Conservation (phyloP, 1,140 invertebrate genomes). For the Tetragonula clypearis region DNA sequence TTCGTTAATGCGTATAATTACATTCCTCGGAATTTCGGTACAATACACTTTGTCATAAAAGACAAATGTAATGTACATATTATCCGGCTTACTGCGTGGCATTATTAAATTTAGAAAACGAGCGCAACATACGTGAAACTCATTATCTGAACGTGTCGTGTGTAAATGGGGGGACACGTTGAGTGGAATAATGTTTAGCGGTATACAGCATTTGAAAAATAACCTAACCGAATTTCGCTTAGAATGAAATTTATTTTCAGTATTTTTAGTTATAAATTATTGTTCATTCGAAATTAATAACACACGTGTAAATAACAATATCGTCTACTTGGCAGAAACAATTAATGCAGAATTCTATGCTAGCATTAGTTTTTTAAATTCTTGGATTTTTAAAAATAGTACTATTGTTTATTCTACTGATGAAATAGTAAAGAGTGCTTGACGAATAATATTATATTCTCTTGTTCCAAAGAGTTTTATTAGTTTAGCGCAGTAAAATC, state of each 20-base stretch:
- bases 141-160: background rate
- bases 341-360: too few species aligned
- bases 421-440: too few species aligned
- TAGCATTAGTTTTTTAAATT: too few species aligned
- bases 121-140: background rate
- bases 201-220: background rate
- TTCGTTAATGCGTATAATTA: slow-evolving; percentile 23
- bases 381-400: too few species aligned
- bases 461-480: too few species aligned
- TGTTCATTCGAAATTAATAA: background rate
- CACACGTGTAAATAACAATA: too few species aligned
- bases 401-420: too few species aligned
- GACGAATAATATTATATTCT: too few species aligned
- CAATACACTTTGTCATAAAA: background rate
- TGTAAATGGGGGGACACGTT: background rate
- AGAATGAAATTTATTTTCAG: background rate
- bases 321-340: too few species aligned
- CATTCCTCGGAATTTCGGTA: background rate
- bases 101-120: slow-evolving; percentile 27
- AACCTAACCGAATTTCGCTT: background rate
- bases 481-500: too few species aligned
- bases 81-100: background rate
- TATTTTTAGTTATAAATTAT: background rate
- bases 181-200: background rate
- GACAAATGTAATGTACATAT: slow-evolving; percentile 2